These are phyloP conservation scores for Porites australiensis DNA, from an alignment of 64 coral and sea anemone genomes.

Conservation along the genomic window DNA sequence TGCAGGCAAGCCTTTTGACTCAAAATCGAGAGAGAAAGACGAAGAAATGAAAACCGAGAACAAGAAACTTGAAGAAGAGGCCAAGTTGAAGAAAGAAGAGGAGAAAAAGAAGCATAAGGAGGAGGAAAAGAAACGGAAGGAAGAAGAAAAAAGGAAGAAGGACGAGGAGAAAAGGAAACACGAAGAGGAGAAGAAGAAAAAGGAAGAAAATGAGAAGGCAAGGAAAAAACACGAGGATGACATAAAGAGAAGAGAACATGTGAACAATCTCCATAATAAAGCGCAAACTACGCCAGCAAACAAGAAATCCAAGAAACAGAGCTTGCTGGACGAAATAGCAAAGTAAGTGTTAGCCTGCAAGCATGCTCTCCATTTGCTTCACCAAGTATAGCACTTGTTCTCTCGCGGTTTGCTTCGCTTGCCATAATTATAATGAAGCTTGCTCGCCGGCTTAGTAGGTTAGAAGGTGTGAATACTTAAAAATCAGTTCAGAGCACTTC, in stretches of 20 bases:
- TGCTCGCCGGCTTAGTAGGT: no score
- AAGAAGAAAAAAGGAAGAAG: constrained; percentile 19
- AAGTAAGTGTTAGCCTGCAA: constrained; percentile 1
- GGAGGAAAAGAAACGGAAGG: constrained; percentile 7
- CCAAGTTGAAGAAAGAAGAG: constrained; percentile 9
- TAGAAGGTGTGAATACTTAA: no score
- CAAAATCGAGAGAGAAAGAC: neutral
- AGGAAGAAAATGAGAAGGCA: constrained; percentile 10
- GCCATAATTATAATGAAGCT: no score
- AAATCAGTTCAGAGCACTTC: no score
- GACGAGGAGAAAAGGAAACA: constrained; percentile 22
- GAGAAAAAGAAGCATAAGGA: constrained; percentile 26
- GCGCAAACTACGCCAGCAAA: constrained; percentile 11
- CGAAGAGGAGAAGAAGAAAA: constrained; percentile 17
- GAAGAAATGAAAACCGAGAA: constrained; percentile 1
- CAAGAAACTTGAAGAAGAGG: neutral
- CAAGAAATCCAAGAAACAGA: constrained; percentile 46
- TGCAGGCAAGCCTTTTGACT: neutral
- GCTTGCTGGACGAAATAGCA: constrained; percentile 36
- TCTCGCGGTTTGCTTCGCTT: no score
- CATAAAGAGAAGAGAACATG: constrained; percentile 29
- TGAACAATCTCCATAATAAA: constrained; percentile 33
- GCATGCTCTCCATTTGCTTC: neutral
- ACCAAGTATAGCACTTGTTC: neutral
- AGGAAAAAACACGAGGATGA: constrained; percentile 25